Evolutionary conservation across 2,797 vertebrate genomes (phyloP).

Genomic region (Crax fasciolata): DNA sequence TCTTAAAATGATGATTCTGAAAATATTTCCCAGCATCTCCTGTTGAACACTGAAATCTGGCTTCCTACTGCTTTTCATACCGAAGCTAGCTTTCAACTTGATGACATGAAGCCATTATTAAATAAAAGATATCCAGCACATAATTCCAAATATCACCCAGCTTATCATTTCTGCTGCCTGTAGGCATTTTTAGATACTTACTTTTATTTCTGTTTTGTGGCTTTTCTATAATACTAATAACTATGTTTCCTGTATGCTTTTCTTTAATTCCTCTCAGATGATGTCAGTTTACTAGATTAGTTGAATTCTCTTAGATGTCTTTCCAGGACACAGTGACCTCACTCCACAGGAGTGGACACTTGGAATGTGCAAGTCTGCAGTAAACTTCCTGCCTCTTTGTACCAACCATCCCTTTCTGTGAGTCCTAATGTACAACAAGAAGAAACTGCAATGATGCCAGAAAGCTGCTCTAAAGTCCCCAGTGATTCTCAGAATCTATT

Average conservation of each 20-base stretch:
- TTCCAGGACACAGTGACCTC: constrained; percentile 64
- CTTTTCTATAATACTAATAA: neutral
- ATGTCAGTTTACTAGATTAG: constrained; percentile 45
- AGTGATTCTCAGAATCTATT: constrained; percentile 9
- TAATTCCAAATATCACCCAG: constrained; percentile 8
- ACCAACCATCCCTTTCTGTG: neutral
- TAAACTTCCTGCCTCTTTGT: constrained; percentile 46
- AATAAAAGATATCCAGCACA: neutral
- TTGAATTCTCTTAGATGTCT: constrained; percentile 59
- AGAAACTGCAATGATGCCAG: neutral
- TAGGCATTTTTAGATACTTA: neutral
- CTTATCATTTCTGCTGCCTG: neutral
- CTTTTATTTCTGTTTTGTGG: constrained; percentile 13
- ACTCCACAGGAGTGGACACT: constrained; percentile 44
- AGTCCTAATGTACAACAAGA: neutral
- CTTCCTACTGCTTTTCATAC: neutral
- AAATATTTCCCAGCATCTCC: constrained; percentile 1
- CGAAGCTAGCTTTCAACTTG: neutral
- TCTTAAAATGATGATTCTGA: neutral
- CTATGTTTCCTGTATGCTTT: neutral
- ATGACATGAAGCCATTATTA: constrained; percentile 47
- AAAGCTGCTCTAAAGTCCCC: constrained; percentile 27
- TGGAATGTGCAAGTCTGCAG: constrained; percentile 28
- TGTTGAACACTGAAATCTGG: neutral
- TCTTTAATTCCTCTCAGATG: constrained; percentile 33